These are phyloP conservation scores for Ochropacha duplaris DNA, from an alignment of 2,888 invertebrate genomes.

Conservation along the genomic window DNA sequence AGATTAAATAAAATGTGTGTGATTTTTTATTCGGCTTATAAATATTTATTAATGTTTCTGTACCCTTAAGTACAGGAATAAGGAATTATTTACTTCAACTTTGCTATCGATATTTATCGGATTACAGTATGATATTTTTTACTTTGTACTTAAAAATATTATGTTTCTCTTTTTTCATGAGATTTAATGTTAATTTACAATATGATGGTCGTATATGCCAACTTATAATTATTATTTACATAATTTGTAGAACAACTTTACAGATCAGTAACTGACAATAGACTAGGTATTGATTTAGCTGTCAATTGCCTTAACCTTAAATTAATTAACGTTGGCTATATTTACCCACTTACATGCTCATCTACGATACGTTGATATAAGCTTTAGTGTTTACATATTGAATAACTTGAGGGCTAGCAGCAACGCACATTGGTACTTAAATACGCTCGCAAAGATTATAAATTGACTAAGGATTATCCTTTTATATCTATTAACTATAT, in stretches of 20 bases:
- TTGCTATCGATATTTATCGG: too few relatives aligned
- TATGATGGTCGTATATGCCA: background rate
- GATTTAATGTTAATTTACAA: too few relatives aligned
- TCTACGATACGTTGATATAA: constrained; percentile 12
- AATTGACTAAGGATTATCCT: too few relatives aligned
- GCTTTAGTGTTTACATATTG: constrained; percentile 46
- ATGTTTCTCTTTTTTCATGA: too few relatives aligned
- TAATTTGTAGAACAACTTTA: background rate
- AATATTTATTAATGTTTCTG: background rate
- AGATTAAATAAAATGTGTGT: background rate
- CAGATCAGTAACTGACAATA: background rate
- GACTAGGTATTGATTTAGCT: background rate
- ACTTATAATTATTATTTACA: background rate
- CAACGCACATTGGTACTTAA: constrained; percentile 9
- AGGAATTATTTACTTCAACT: too few relatives aligned
- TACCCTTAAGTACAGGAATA: background rate
- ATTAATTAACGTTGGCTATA: constrained; percentile 20
- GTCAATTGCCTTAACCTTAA: constrained; percentile 19
- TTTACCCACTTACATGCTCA: constrained; percentile 25
- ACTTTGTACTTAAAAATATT: too few relatives aligned
- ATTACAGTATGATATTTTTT: too few relatives aligned
- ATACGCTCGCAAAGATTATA: constrained; percentile 2
- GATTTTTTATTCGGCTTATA: background rate
- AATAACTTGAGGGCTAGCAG: constrained; percentile 28
- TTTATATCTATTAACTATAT: too few relatives aligned